phyloP scores from a whole-genome alignment of 2,888 invertebrate species.

The Lasioglossum zephyrum region DNA sequence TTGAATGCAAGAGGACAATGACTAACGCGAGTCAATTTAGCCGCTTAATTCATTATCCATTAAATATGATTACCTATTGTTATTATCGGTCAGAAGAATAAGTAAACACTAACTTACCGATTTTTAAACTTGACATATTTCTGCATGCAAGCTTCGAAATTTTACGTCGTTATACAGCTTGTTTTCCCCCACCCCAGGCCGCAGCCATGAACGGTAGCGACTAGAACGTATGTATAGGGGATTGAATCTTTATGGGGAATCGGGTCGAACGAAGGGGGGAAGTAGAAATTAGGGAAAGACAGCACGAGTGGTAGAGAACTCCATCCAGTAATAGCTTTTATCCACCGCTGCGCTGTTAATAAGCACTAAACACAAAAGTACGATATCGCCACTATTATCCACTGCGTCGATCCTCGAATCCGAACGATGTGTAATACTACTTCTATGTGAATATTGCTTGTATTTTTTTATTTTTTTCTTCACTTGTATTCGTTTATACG shows the following conservation, averaged over 20 bases:
- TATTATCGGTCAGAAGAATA: conserved; percentile 13
- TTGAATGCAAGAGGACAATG: conserved; percentile 53
- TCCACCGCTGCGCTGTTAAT: conserved; percentile 84
- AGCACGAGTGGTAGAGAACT: conserved; percentile 67
- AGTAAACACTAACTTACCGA: conserved; percentile 84
- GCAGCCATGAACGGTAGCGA: conserved; percentile 78
- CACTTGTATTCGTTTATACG: conserved; percentile 62
- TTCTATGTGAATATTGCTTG: conserved; percentile 87
- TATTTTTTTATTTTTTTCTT: conserved; percentile 85
- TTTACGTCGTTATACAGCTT: conserved; percentile 77
- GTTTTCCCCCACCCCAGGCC: conserved; percentile 80
- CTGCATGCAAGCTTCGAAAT: conserved; percentile 81
- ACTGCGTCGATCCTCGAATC: conserved; percentile 17
- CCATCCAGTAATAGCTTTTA: conserved; percentile 83
- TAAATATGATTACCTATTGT: conserved; percentile 4
- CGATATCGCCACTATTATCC: conserved; percentile 52
- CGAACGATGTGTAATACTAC: neutral
- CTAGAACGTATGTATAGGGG: conserved; percentile 71
- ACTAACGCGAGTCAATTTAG: conserved; percentile 51
- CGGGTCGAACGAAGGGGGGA: conserved; percentile 63
- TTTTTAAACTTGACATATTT: conserved; percentile 88
- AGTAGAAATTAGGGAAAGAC: conserved; percentile 72
- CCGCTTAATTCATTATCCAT: conserved; percentile 34
- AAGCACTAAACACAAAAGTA: conserved; percentile 31
- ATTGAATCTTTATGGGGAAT: conserved; percentile 69